Evolutionary conservation across 2,113 vertebrate genomes (phyloP).

Genomic region (Apodemus speciosus): DNA sequence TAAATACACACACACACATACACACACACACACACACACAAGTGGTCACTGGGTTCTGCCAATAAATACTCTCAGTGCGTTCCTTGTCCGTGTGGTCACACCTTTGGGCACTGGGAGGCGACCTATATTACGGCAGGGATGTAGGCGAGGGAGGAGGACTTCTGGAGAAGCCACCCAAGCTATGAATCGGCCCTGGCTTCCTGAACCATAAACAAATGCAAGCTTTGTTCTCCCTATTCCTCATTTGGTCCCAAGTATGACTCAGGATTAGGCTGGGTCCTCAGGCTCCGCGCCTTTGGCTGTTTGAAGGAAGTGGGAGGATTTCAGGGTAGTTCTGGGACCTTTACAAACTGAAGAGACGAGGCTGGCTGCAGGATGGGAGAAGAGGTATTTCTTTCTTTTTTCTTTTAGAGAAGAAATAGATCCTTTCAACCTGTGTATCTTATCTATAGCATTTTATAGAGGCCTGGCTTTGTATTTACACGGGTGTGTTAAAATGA

Average conservation of each 20-base stretch:
- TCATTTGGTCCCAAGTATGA: constrained; percentile 85
- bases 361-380: constrained; percentile 87
- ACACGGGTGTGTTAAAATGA: constrained; percentile 53
- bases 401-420: constrained; percentile 43
- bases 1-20: background rate
- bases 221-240: constrained; percentile 87
- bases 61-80: constrained; percentile 49
- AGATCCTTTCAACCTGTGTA: constrained; percentile 46
- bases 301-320: constrained; percentile 87
- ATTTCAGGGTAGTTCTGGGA: constrained; percentile 81
- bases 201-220: constrained; percentile 88
- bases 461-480: constrained; percentile 64
- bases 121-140: constrained; percentile 32
- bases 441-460: constrained; percentile 47
- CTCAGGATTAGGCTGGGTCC: constrained; percentile 89
- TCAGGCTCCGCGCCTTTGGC: constrained; percentile 81
- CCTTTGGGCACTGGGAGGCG: constrained; percentile 61
- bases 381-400: constrained; percentile 88
- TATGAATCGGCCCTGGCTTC: constrained; percentile 85
- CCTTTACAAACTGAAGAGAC: constrained; percentile 83
- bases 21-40: background rate
- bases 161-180: constrained; percentile 79
- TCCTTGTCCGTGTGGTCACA: constrained; percentile 62
- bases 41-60: constrained; percentile 34
- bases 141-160: constrained; percentile 79